phyloP scores from a whole-genome alignment of 2,797 vertebrate genomes.

The Babyrousa celebensis region DNA sequence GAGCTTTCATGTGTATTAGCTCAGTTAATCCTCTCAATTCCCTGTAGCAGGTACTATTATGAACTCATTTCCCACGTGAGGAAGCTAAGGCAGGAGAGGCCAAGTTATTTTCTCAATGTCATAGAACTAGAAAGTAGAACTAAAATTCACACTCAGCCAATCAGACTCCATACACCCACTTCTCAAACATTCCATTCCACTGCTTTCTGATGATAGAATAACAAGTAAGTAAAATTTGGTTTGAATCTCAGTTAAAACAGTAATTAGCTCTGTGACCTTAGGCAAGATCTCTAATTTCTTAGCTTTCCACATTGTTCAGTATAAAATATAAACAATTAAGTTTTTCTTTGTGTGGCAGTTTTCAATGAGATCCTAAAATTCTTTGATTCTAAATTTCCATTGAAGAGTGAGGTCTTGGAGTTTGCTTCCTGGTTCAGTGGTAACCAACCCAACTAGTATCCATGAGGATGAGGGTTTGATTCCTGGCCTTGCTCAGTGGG shows the following conservation, averaged over 20 bases:
- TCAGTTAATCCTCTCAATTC: neutral
- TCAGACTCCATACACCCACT: neutral
- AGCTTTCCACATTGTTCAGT: neutral
- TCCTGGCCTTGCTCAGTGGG: too few species aligned
- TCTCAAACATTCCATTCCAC: neutral
- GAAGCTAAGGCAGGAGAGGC: neutral
- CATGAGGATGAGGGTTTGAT: too few species aligned
- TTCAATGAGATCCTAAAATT: neutral
- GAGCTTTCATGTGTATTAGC: neutral
- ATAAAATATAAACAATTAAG: neutral
- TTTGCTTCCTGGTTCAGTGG: too few species aligned
- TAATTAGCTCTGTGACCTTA: neutral
- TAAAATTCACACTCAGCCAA: neutral
- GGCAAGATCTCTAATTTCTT: neutral
- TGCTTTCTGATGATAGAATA: neutral
- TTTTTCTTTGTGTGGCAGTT: neutral
- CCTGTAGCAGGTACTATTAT: neutral
- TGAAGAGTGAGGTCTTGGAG: neutral
- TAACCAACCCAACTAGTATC: too few species aligned
- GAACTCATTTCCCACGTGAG: constrained; percentile 32
- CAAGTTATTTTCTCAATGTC: constrained; percentile 10
- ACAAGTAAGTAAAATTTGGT: neutral
- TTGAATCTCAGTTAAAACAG: neutral
- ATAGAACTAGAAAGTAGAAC: neutral
- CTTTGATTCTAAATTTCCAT: neutral